phyloP scores from a whole-genome alignment of 2,888 invertebrate genomes.

The Thereva unica region DNA sequence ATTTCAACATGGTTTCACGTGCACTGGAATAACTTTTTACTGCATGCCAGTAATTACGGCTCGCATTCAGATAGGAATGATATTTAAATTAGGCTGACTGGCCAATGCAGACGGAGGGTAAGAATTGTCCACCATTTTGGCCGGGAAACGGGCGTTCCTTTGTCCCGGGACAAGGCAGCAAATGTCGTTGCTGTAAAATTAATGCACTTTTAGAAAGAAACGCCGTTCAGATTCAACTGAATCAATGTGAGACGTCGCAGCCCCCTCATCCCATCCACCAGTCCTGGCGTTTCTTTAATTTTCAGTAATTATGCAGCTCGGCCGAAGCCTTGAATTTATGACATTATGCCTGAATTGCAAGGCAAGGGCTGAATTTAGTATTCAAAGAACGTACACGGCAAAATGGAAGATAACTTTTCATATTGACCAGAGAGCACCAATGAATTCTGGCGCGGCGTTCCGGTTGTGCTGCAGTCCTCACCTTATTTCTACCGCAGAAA shows the following conservation, averaged over 20 bases:
- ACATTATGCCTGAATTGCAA: no score
- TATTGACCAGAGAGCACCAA: conserved; percentile 36
- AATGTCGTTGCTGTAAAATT: no score
- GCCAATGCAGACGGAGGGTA: conserved; percentile 3
- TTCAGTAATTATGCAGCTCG: no score
- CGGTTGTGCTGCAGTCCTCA: background rate
- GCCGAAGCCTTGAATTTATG: no score
- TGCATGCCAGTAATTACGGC: conserved; percentile 34
- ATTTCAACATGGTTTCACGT: conserved; percentile 14
- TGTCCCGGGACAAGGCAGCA: background rate
- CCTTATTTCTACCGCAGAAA: conserved; percentile 20
- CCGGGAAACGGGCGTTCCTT: conserved; percentile 24
- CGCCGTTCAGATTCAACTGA: no score
- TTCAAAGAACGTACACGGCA: conserved; percentile 41
- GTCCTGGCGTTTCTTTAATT: no score
- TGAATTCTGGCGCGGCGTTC: conserved; percentile 21
- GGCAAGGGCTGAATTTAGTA: conserved; percentile 32
- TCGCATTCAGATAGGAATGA: conserved; percentile 33
- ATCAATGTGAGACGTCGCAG: no score
- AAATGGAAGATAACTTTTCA: conserved; percentile 42
- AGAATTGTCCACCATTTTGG: conserved; percentile 20
- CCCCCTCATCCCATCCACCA: no score
- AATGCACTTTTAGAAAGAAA: no score
- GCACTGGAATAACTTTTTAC: conserved; percentile 21
- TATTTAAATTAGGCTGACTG: conserved; percentile 32